A percentile compares a stretch with the other conserved stretches of the same genome.
phyloP scores from a whole-genome alignment of 2,888 invertebrate genomes.

The Idaea straminata region DNA sequence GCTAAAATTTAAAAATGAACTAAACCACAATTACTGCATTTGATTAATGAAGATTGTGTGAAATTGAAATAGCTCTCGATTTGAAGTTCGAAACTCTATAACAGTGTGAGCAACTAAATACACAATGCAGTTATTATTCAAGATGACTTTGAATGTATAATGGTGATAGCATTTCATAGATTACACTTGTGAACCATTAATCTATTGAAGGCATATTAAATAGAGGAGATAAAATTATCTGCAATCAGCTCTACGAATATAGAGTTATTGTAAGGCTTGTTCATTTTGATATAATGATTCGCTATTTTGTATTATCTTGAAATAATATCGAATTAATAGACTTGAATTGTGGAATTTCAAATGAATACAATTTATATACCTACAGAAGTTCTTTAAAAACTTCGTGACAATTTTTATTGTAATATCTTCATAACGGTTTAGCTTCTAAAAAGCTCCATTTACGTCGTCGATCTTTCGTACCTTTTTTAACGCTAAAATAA shows the following conservation, averaged over 20 bases:
- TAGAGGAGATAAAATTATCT: not conserved
- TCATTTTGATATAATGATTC: constrained; percentile 2
- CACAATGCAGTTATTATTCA: constrained; percentile 31
- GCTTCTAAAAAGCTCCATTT: too few relatives aligned
- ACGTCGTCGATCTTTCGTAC: too few relatives aligned
- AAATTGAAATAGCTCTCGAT: constrained; percentile 52
- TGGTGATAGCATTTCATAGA: constrained; percentile 20
- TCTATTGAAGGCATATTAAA: constrained; percentile 2
- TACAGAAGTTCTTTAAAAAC: not conserved
- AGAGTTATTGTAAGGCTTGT: constrained; percentile 9
- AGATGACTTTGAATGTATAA: constrained; percentile 26
- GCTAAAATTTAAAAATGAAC: constrained; percentile 43
- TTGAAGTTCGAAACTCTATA: constrained; percentile 30
- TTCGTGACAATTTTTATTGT: not conserved
- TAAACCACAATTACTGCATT: constrained; percentile 40
- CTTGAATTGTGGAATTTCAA: not conserved
- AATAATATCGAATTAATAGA: not conserved
- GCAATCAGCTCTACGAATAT: not conserved
- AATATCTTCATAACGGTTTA: not conserved
- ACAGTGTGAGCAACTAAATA: constrained; percentile 28
- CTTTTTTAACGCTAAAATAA: too few relatives aligned
- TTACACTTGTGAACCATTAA: constrained; percentile 4
- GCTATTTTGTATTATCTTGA: not conserved
- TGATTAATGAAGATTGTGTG: constrained; percentile 57
- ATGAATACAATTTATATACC: not conserved